phyloP scores from a whole-genome alignment of 2,797 vertebrate species.

The Spinibarbus caldwelli region DNA sequence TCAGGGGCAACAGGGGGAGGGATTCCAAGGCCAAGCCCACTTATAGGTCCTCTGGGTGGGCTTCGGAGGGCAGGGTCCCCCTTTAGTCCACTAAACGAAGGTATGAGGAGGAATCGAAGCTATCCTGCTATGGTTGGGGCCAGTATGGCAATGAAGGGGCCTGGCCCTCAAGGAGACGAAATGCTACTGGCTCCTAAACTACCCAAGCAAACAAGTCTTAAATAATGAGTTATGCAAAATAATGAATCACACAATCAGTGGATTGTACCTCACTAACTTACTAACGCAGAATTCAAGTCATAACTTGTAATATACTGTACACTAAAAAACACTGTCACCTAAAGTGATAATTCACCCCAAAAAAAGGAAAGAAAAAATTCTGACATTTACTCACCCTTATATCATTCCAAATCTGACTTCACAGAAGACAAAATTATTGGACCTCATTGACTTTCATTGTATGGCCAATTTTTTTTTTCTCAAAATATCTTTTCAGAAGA shows the following conservation, averaged over 20 bases:
- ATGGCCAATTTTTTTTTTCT: fast-evolving
- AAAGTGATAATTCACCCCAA: not conserved
- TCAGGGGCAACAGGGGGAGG: conserved; percentile 57
- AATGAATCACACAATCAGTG: conserved; percentile 45
- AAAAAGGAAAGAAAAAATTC: not conserved
- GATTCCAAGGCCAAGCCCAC: conserved; percentile 67
- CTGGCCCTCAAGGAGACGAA: conserved; percentile 85
- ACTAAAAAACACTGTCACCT: conserved; percentile 1
- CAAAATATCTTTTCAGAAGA: not conserved
- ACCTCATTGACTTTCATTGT: not conserved
- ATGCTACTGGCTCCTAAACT: conserved; percentile 82
- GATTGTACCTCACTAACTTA: conserved; percentile 37
- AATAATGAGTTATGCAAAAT: conserved; percentile 72
- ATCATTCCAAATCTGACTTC: not conserved
- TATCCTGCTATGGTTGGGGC: conserved; percentile 96
- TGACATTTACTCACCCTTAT: not conserved
- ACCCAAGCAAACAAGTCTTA: conserved; percentile 84
- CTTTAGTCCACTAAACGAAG: conserved; percentile 83
- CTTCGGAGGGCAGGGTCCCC: conserved; percentile 84
- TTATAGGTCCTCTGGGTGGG: conserved; percentile 84
- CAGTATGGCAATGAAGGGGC: conserved; percentile 98
- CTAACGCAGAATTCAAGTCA: conserved; percentile 26
- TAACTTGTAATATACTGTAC: conserved; percentile 5
- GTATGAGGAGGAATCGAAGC: conserved; percentile 92
- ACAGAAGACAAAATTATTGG: not conserved